phyloP scores from a whole-genome alignment of 1,140 invertebrate genomes.

The Arctopsyche grandis region DNA sequence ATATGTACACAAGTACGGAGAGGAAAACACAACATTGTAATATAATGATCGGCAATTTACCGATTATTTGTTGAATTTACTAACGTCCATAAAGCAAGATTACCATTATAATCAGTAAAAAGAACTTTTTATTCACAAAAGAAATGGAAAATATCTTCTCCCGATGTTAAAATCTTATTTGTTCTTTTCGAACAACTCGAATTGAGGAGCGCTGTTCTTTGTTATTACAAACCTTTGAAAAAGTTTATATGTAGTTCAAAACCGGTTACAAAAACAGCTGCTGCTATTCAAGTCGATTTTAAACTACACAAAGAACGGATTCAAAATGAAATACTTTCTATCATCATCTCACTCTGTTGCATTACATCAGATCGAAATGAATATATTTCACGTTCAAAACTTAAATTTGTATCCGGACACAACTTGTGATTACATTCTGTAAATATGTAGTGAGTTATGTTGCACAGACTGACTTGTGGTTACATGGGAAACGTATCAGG shows the following conservation, averaged over 20 bases:
- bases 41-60: neutral
- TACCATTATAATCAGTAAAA: neutral
- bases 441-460: slow-evolving; percentile 32
- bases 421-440: too few species aligned
- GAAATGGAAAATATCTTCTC: too few species aligned
- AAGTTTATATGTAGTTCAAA: slow-evolving; percentile 44
- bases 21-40: neutral
- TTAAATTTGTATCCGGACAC: too few species aligned
- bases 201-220: too few species aligned
- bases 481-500: slow-evolving; percentile 48
- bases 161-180: too few species aligned
- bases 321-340: too few species aligned
- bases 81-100: neutral
- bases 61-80: slow-evolving; percentile 9
- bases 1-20: neutral
- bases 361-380: neutral
- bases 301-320: too few species aligned
- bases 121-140: too few species aligned
- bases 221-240: too few species aligned
- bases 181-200: too few species aligned
- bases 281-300: neutral
- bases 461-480: slow-evolving; percentile 35
- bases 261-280: slow-evolving; percentile 54
- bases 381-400: too few species aligned
- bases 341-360: neutral